phyloP scores from a whole-genome alignment of 2,888 invertebrate species.

The Agrilus biguttatus region DNA sequence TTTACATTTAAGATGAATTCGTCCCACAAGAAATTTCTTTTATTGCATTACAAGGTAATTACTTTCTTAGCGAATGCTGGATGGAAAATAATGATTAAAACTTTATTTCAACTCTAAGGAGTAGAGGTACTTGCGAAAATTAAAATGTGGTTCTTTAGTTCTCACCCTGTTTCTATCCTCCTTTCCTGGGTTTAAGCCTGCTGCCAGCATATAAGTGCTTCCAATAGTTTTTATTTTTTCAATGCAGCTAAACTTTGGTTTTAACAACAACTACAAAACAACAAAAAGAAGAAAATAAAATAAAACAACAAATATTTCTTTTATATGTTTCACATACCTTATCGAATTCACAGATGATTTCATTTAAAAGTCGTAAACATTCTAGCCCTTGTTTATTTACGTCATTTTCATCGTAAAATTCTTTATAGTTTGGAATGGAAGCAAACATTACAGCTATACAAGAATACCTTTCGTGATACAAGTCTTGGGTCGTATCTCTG shows the following conservation, averaged over 20 bases:
- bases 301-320: no score
- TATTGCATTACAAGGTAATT: no score
- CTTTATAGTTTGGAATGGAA: constrained; percentile 94
- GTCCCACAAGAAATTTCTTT: no score
- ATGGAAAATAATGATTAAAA: no score
- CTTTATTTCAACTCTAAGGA: no score
- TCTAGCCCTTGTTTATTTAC: constrained; percentile 92
- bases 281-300: not conserved
- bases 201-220: constrained; percentile 96
- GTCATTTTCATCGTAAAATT: constrained; percentile 94
- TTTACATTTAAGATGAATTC: no score
- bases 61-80: no score
- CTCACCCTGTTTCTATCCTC: constrained; percentile 59
- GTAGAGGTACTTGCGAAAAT: not conserved
- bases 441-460: constrained; percentile 97
- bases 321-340: constrained; percentile 45
- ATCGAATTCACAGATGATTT: constrained; percentile 97
- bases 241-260: constrained; percentile 89
- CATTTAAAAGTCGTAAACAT: constrained; percentile 84
- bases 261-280: constrained; percentile 58
- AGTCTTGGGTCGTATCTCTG: constrained; percentile 58
- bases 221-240: constrained; percentile 99
- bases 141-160: constrained; percentile 6
- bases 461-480: constrained; percentile 89
- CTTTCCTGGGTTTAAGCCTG: constrained; percentile 79